These are phyloP conservation scores for Potamilus streckersoni DNA, from an alignment of 1,140 invertebrate genomes.

Conservation along the genomic window DNA sequence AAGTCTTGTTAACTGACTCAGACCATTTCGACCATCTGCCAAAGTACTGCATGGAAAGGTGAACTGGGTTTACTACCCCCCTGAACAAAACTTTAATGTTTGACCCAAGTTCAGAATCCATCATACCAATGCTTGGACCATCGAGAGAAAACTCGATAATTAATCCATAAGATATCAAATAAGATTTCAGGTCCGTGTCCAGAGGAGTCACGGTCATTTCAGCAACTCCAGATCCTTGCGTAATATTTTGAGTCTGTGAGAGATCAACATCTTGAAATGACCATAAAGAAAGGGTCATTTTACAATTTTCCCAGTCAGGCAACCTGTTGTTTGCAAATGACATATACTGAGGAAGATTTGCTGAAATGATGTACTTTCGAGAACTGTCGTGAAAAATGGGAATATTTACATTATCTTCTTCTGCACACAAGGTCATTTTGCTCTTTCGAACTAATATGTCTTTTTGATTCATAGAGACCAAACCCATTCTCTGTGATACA, in stretches of 20 bases:
- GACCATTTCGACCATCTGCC: slow-evolving; percentile 28
- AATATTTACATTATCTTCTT: slow-evolving; percentile 30
- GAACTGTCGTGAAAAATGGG: slow-evolving; percentile 17
- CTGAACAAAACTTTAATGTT: slow-evolving; percentile 16
- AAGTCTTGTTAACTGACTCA: slow-evolving; percentile 3
- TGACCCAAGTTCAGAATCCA: slow-evolving; percentile 45
- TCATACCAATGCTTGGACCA: slow-evolving; percentile 29
- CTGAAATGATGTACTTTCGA: slow-evolving; percentile 9
- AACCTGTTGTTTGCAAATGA: too few species aligned
- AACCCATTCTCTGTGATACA: background rate
- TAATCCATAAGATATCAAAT: background rate
- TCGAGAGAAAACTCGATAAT: slow-evolving; percentile 31
- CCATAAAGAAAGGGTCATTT: slow-evolving; percentile 23
- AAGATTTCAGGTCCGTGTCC: background rate
- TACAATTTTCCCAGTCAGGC: too few species aligned
- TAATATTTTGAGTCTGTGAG: background rate
- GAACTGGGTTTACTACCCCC: slow-evolving; percentile 11
- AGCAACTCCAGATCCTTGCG: background rate
- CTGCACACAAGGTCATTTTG: slow-evolving; percentile 15
- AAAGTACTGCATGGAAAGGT: slow-evolving; percentile 23
- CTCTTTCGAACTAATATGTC: slow-evolving; percentile 12
- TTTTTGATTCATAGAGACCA: background rate
- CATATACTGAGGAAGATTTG: too few species aligned
- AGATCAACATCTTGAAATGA: slow-evolving; percentile 1
- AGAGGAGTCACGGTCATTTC: background rate